Evolutionary conservation across 2,797 vertebrate species (phyloP).

Genomic region (Loriculus beryllinus): DNA sequence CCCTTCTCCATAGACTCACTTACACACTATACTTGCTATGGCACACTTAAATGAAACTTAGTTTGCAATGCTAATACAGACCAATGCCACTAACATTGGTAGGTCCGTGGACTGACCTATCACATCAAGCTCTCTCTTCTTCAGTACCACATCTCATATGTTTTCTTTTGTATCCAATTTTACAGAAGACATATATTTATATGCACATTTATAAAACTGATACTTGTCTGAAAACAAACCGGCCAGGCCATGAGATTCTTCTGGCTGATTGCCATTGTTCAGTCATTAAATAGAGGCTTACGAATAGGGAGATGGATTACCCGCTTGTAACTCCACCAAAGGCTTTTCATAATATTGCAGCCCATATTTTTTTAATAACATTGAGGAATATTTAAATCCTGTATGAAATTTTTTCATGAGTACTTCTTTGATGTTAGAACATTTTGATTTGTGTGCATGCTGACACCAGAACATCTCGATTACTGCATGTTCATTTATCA

Average conservation of each 20-base stretch:
- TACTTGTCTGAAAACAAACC: constrained; percentile 38
- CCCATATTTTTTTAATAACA: constrained; percentile 56
- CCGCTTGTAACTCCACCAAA: constrained; percentile 12
- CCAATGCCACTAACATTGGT: background rate
- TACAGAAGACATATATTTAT: background rate
- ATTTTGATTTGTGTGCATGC: constrained; percentile 59
- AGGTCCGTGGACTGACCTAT: background rate
- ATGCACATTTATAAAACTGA: background rate
- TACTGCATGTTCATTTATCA: constrained; percentile 32
- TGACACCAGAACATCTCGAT: constrained; percentile 58
- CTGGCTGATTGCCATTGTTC: constrained; percentile 42
- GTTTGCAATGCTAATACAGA: background rate
- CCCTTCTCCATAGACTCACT: background rate
- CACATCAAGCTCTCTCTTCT: background rate
- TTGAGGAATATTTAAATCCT: constrained; percentile 40
- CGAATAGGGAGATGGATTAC: constrained; percentile 48
- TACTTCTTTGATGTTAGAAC: constrained; percentile 32
- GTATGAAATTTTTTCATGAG: background rate
- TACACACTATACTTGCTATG: background rate
- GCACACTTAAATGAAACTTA: background rate
- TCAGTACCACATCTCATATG: background rate
- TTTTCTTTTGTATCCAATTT: background rate
- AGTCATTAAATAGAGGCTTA: constrained; percentile 32
- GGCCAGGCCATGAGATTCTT: background rate
- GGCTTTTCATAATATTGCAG: constrained; percentile 41